phyloP scores from a whole-genome alignment of 2,888 invertebrate genomes.

The Agrochola macilenta region DNA sequence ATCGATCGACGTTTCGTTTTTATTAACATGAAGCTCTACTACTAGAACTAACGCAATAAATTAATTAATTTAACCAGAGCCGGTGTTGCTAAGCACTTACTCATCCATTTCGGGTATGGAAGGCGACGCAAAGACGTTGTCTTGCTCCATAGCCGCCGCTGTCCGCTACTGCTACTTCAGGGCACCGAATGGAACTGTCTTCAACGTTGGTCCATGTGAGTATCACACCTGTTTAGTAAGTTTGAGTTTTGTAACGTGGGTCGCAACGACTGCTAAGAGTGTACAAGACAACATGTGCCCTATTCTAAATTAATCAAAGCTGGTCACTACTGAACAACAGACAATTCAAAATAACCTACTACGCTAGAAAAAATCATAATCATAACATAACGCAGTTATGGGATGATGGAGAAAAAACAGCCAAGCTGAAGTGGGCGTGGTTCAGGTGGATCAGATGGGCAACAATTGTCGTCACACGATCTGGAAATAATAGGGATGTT shows the following conservation, averaged over 20 bases:
- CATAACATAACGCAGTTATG: background rate
- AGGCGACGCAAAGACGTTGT: constrained; percentile 75
- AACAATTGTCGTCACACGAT: background rate
- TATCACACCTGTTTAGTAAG: constrained; percentile 3
- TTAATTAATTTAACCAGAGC: constrained; percentile 70
- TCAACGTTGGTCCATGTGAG: constrained; percentile 79
- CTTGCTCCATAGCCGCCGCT: constrained; percentile 76
- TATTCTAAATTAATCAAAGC: too few relatives aligned
- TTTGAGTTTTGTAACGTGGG: background rate
- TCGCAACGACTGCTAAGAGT: background rate
- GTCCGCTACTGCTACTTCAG: constrained; percentile 86
- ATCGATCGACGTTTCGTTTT: too few relatives aligned
- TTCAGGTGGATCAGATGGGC: background rate
- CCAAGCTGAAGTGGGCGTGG: background rate
- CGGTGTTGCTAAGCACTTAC: constrained; percentile 64
- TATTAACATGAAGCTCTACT: too few relatives aligned
- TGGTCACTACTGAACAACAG: too few relatives aligned
- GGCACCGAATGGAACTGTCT: constrained; percentile 79
- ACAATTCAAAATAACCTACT: too few relatives aligned
- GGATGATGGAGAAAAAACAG: background rate
- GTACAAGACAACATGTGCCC: too few relatives aligned
- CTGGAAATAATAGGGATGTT: too few relatives aligned
- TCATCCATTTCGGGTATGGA: background rate
- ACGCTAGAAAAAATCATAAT: background rate
- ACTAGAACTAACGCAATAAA: background rate